Evolutionary conservation across 1,140 invertebrate species (phyloP), one percentile per base, ranked within the genome.

Genomic region (Drosophila murphyi): DNA sequence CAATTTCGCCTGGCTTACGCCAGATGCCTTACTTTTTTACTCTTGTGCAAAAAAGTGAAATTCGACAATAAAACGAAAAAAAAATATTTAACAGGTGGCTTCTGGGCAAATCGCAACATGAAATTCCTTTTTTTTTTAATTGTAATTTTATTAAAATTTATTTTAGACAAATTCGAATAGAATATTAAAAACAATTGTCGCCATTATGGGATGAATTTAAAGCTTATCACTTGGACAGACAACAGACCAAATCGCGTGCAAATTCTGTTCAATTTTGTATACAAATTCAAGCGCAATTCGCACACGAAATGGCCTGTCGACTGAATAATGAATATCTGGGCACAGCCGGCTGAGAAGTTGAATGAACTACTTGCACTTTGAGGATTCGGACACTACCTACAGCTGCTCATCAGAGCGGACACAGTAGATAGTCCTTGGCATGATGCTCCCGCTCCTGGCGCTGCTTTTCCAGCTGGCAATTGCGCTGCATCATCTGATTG

Each of bases 401-500:
- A 7, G n/a, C 5, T 3, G 1, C 20, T 20, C 20, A 20, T 43
- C n/a, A 43, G 3, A 4, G 10, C 10, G 39, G 39, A 43, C 39
- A 43, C 1, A n/a, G 10, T 4, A 4, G 3, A n/a, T 3, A 43
- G 3, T 43, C 10, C 10, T 43, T n/a, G 10, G 10, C 39, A 3
- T n/a, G 39, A n/a, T 4, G 39, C 39, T 43, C 4, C 3, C 3
- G 31, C 6, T 32, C 31, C 4, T 28, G 28, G 0, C 31, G 3
- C 3, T 51, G 4, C 10, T 12, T 29, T 45, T 55, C n/a, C 62
- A 35, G 43, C 6, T 3, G 29, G 1, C 29, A 43, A 12, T 61
- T 35, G 1, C 50, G 43, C 4, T 28, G 1, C 5, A 70, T 57
- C 12, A 62, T 76, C n/a, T 70, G 57, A 5, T 20, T 57, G 31